Evolutionary conservation across 2,888 invertebrate species (phyloP), one percentile per base, ranked within the genome.

Genomic region (Temnothorax rugatulus): DNA sequence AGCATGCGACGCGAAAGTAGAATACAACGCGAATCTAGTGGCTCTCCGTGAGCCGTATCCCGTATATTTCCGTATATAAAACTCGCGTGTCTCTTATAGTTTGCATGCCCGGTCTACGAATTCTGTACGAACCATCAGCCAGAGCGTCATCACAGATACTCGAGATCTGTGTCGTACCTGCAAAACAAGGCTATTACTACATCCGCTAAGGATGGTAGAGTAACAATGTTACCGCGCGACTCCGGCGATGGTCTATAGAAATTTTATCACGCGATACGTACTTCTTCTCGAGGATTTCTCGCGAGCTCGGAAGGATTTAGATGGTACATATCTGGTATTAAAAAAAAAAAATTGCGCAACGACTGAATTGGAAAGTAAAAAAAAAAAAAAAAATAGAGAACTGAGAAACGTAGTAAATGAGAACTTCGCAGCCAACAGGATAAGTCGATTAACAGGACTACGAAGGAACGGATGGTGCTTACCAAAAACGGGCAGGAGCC

Each of bases 391-490:
- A 29, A 50, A 50, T 57, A 47, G 7, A 63, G 47, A 57, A 47
- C 21, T 34, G 34, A 84, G 71, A 71, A 71, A 59, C 64, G 21
- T 74, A 73, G 29, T 29, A 29, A 82, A 21, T 25, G 44, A 81
- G 63, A 76, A 73, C 68, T 83, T 85, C 64, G 76, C 86, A 89
- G 84, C 82, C 87, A 89, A 92, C 90, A 91, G 94, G 94, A 94
- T 92, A 92, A 94, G 94, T 94, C 94, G 93, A 93, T 95, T 94
- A 94, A 94, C 87, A 93, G 95, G 95, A 95, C 93, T 94, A 94
- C 93, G 92, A 93, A 94, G 95, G 95, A 95, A 91, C 90, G 94
- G 95, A 94, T 94, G 93, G 95, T 94, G 95, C 95, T 95, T 95
- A 95, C 94, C 95, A 92, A 94, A 94, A 92, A 94, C 92, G 94